Conservation (phyloP, 2,797 vertebrate species). For the Gouania willdenowi region DNA sequence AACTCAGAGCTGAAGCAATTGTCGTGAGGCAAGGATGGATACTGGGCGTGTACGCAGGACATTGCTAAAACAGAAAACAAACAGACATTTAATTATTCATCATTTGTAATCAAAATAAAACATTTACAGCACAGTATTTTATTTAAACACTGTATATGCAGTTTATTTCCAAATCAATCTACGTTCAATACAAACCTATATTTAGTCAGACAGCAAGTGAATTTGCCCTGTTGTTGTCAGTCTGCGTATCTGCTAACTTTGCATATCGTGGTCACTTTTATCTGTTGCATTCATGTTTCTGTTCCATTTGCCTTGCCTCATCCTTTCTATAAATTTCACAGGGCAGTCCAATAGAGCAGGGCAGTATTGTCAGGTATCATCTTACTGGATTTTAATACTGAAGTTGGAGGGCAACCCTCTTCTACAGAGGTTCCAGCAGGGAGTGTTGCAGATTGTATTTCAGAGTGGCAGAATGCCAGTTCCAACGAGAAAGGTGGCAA, state of each 20-base stretch:
- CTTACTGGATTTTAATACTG: constrained; percentile 64
- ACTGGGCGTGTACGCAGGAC: constrained; percentile 96
- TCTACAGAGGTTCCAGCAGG: constrained; percentile 33
- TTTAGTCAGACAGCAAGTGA: too few species aligned
- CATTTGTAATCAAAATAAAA: not conserved
- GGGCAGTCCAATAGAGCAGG: constrained; percentile 30
- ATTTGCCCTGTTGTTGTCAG: too few species aligned
- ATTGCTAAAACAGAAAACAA: constrained; percentile 79
- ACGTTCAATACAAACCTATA: too few species aligned
- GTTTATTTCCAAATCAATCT: too few species aligned
- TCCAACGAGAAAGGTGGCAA: constrained; percentile 44
- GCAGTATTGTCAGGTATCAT: constrained; percentile 56
- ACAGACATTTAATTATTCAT: not conserved
- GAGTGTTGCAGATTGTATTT: constrained; percentile 62
- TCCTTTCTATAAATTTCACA: constrained; percentile 43
- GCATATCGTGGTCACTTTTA: too few species aligned
- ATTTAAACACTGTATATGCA: too few species aligned
- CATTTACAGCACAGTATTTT: too few species aligned
- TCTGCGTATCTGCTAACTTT: too few species aligned
- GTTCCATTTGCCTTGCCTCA: constrained; percentile 28
- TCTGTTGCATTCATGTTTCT: constrained; percentile 20
- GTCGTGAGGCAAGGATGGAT: constrained; percentile 82
- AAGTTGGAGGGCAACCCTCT: constrained; percentile 64
- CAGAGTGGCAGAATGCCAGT: constrained; percentile 50
- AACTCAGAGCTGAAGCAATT: constrained; percentile 78